Evolutionary conservation across 1,140 invertebrate species (phyloP).

Genomic region (Neelides sp.): DNA sequence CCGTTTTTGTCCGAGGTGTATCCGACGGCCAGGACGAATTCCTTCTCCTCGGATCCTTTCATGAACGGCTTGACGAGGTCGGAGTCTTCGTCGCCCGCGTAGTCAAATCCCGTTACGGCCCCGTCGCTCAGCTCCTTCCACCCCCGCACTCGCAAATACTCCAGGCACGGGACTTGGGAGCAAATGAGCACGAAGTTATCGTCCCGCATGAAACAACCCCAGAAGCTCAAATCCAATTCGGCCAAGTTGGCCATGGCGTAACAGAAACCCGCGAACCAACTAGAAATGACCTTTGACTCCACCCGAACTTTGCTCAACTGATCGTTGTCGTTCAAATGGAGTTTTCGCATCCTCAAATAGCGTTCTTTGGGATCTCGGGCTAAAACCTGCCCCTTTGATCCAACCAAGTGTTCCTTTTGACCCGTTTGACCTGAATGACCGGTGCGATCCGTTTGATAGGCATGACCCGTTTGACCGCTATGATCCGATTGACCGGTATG

Average conservation of each 20-base stretch:
- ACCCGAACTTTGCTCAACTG: slow-evolving; percentile 6
- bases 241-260: background rate
- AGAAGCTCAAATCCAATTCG: slow-evolving; percentile 15
- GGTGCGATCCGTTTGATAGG: too few species aligned
- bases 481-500: too few species aligned
- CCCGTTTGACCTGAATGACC: too few species aligned
- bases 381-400: background rate
- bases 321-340: slow-evolving; percentile 1
- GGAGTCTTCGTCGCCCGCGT: too few species aligned
- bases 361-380: background rate
- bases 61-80: too few species aligned
- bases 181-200: slow-evolving; percentile 21
- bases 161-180: background rate
- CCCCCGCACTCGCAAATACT: slow-evolving; percentile 7
- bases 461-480: too few species aligned
- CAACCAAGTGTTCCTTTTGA: too few species aligned
- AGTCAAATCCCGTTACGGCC: slow-evolving; percentile 9
- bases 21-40: background rate
- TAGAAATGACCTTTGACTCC: slow-evolving; percentile 3
- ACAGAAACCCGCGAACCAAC: slow-evolving; percentile 11
- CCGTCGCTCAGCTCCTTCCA: slow-evolving; percentile 16
- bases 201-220: slow-evolving; percentile 16
- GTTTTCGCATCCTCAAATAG: background rate
- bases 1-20: too few species aligned
- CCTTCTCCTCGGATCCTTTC: background rate